These are phyloP conservation scores for Oryzias celebensis DNA, from an alignment of 2,113 vertebrate genomes.

Conservation along the genomic window DNA sequence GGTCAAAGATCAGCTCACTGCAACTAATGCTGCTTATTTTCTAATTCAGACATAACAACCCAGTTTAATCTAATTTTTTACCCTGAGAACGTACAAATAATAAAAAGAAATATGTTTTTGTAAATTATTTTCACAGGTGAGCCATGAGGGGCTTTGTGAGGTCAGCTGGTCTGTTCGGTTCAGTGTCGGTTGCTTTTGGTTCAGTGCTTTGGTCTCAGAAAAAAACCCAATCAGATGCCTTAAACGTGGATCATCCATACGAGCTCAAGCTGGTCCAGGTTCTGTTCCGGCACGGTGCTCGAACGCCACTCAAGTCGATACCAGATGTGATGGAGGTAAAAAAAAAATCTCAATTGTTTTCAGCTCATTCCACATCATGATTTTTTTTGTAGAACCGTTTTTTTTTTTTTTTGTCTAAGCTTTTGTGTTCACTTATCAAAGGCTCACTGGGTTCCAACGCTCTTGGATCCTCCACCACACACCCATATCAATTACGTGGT, in stretches of 20 bases:
- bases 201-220: slow-evolving; percentile 72
- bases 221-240: slow-evolving; percentile 41
- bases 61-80: background rate
- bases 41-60: no score
- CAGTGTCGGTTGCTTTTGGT: slow-evolving; percentile 61
- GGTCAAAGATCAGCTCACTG: no score
- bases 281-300: slow-evolving; percentile 88
- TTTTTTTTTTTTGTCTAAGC: background rate
- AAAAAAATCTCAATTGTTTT: background rate
- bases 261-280: slow-evolving; percentile 86
- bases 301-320: slow-evolving; percentile 86
- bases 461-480: slow-evolving; percentile 83
- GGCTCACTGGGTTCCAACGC: slow-evolving; percentile 83
- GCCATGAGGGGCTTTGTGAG: slow-evolving; percentile 69
- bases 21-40: no score
- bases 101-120: no score
- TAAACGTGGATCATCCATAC: slow-evolving; percentile 35
- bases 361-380: background rate
- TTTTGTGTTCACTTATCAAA: slow-evolving; percentile 47
- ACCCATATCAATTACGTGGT: slow-evolving; percentile 85
- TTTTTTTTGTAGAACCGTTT: background rate
- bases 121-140: slow-evolving; percentile 21
- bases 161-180: slow-evolving; percentile 69
- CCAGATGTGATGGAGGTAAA: slow-evolving; percentile 81
- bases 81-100: no score